These are phyloP conservation scores for Psilopogon haemacephalus DNA, from an alignment of 2,113 vertebrate species.

Conservation along the genomic window DNA sequence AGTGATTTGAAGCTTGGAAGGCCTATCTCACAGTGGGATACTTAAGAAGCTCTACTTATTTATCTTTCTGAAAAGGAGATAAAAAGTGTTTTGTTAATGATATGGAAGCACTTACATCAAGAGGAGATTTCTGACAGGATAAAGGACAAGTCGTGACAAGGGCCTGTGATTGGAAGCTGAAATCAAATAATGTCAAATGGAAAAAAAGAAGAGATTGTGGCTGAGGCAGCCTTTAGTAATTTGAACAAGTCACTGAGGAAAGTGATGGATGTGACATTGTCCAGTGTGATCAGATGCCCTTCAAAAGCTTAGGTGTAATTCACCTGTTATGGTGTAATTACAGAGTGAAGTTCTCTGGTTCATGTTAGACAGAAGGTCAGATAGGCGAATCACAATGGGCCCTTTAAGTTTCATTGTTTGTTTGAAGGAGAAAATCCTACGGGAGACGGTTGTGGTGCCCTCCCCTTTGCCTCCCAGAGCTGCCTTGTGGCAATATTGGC, in stretches of 20 bases:
- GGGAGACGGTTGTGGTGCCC: not conserved
- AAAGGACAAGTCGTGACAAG: conserved; percentile 23
- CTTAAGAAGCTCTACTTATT: conserved; percentile 55
- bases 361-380: not conserved
- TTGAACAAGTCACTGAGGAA: not conserved
- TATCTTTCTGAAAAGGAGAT: conserved; percentile 53
- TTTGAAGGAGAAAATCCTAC: not conserved
- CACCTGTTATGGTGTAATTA: conserved; percentile 17
- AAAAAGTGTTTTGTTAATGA: conserved; percentile 51
- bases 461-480: not conserved
- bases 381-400: not conserved
- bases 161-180: conserved; percentile 26
- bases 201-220: conserved; percentile 8
- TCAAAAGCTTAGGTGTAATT: not conserved
- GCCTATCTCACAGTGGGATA: conserved; percentile 12
- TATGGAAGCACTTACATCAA: conserved; percentile 44
- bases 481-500: not conserved
- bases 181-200: conserved; percentile 38
- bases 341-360: not conserved
- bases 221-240: not conserved
- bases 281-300: not conserved
- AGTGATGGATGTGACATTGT: not conserved
- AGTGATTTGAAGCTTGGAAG: conserved; percentile 23
- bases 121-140: conserved; percentile 50
- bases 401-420: not conserved